A percentile compares a stretch with the other conserved stretches of the same genome.
Evolutionary conservation across 2,113 vertebrate genomes (phyloP).

Genomic region (Pleuronectes platessa): DNA sequence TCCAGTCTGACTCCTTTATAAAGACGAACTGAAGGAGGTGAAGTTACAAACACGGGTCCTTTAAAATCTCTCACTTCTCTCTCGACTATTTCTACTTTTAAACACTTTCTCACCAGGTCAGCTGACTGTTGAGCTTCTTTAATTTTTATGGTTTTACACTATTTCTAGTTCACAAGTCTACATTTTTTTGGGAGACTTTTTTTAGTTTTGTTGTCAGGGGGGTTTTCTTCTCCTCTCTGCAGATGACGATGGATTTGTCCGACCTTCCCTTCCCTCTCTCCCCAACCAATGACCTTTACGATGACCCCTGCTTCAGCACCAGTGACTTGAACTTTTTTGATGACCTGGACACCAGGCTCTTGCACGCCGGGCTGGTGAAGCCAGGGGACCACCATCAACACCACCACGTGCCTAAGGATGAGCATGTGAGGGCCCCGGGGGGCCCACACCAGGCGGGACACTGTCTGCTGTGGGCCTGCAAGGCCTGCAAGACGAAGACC

Average conservation of each 20-base stretch:
- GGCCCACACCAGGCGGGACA: conserved; percentile 94
- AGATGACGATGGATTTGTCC: conserved; percentile 58
- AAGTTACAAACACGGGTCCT: conserved; percentile 56
- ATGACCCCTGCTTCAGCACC: conserved; percentile 94
- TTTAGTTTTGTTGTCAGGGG: neutral
- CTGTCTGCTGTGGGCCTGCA: conserved; percentile 97
- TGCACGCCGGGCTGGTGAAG: conserved; percentile 88
- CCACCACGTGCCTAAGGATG: conserved; percentile 81
- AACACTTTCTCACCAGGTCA: neutral
- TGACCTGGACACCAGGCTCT: conserved; percentile 91
- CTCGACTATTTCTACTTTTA: neutral
- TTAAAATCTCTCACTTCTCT: conserved; percentile 32
- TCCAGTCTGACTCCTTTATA: conserved; percentile 46
- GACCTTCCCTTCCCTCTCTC: conserved; percentile 86
- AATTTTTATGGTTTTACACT: neutral
- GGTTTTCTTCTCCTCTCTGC: neutral
- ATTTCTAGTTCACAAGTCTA: neutral
- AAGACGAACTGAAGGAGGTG: conserved; percentile 38
- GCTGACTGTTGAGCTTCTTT: conserved; percentile 7
- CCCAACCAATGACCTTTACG: conserved; percentile 91
- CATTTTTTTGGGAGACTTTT: conserved; percentile 4
- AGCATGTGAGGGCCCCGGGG: conserved; percentile 92
- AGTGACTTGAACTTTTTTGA: conserved; percentile 96
- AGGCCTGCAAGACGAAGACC: conserved; percentile 98
- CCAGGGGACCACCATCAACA: conserved; percentile 81